Conservation (phyloP, 2,797 vertebrate species). For the Paramormyrops hopkinsi region DNA sequence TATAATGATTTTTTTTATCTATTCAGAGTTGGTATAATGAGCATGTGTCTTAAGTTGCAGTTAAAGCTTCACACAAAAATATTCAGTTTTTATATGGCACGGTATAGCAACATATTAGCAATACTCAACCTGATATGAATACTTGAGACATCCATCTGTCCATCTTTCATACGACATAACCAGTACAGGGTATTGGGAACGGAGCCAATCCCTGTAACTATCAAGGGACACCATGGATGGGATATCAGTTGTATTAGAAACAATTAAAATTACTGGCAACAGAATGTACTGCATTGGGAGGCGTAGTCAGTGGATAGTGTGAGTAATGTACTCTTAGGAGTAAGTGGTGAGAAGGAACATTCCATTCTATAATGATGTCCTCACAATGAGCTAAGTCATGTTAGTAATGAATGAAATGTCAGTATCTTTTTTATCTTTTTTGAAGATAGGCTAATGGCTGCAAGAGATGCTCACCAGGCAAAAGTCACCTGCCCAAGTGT, state of each 20-base stretch:
- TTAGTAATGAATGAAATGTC: neutral
- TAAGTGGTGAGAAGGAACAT: neutral
- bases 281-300: neutral
- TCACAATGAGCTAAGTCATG: neutral
- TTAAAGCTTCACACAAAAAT: neutral
- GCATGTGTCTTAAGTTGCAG: neutral
- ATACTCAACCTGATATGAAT: neutral
- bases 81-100: neutral
- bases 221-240: neutral
- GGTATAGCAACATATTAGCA: neutral
- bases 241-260: neutral
- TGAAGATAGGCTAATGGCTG: neutral
- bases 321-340: neutral
- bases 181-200: neutral
- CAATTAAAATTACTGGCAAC: neutral
- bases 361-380: neutral
- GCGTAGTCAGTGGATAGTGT: neutral
- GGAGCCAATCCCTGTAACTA: neutral
- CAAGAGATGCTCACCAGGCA: neutral
- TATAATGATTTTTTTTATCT: neutral
- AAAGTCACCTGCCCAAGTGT: conserved; percentile 22
- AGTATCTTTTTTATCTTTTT: neutral
- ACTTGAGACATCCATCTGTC: neutral
- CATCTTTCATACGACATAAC: neutral
- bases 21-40: neutral